These are phyloP conservation scores for Chrysina gloriosa DNA, from an alignment of 2,888 invertebrate genomes.

Conservation along the genomic window DNA sequence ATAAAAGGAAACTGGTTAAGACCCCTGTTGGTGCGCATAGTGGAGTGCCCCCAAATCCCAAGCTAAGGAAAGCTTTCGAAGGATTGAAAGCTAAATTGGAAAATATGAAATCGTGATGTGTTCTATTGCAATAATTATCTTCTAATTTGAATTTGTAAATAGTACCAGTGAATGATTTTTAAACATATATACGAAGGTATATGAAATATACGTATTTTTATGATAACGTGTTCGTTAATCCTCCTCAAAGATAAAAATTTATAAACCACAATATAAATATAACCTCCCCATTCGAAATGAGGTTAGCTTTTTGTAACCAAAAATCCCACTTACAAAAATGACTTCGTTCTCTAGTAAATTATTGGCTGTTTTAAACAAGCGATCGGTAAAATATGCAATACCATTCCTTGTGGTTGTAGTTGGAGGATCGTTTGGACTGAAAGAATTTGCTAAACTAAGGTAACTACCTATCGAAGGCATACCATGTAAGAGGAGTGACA, in stretches of 20 bases:
- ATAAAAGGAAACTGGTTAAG: neutral
- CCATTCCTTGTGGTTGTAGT: slow-evolving; percentile 80
- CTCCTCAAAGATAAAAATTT: too few relatives aligned
- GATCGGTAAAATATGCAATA: slow-evolving; percentile 68
- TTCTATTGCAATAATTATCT: too few relatives aligned
- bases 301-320: too few relatives aligned
- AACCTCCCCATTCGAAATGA: too few relatives aligned
- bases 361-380: slow-evolving; percentile 25
- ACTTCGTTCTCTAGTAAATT: slow-evolving; percentile 22
- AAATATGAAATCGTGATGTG: too few relatives aligned
- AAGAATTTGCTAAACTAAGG: slow-evolving; percentile 81
- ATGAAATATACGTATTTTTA: too few relatives aligned
- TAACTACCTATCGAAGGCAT: slow-evolving; percentile 57
- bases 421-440: slow-evolving; percentile 82
- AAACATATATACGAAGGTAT: too few relatives aligned
- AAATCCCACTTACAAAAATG: too few relatives aligned
- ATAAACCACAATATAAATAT: too few relatives aligned
- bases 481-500: neutral
- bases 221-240: too few relatives aligned
- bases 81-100: slow-evolving; percentile 19
- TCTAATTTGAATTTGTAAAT: too few relatives aligned
- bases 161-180: too few relatives aligned
- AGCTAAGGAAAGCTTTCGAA: slow-evolving; percentile 1
- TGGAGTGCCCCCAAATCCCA: slow-evolving; percentile 21
- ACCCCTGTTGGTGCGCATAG: slow-evolving; percentile 4